Percentiles rank a stretch among this genome's conserved stretches.
phyloP scores from a whole-genome alignment of 1,140 invertebrate genomes.

The Rhagoletis pomonella region DNA sequence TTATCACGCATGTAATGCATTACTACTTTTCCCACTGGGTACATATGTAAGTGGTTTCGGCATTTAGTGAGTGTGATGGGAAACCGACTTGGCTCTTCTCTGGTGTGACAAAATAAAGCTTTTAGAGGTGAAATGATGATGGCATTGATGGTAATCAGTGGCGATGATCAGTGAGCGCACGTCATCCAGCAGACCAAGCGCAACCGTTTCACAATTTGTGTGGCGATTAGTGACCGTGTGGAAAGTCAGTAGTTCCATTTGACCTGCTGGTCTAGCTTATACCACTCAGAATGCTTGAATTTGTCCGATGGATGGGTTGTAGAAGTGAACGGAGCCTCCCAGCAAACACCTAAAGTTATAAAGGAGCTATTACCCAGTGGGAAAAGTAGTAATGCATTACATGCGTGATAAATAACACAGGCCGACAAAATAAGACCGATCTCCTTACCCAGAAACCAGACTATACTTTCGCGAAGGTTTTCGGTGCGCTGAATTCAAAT shows the following conservation, averaged over 20 bases:
- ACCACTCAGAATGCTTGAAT: background rate
- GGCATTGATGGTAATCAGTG: conserved; percentile 45
- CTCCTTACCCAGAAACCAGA: no score
- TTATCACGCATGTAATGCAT: no score
- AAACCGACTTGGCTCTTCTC: background rate
- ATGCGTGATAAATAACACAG: no score
- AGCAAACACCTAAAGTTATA: no score
- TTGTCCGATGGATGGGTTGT: background rate
- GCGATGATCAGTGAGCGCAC: conserved; percentile 18
- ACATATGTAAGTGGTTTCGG: background rate
- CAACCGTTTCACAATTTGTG: conserved; percentile 16
- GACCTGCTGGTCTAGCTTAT: conserved; percentile 25
- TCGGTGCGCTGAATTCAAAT: no score
- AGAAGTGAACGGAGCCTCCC: background rate
- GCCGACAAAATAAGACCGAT: no score
- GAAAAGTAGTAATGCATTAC: no score
- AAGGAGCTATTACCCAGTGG: no score
- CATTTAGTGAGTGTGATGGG: background rate
- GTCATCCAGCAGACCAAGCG: background rate
- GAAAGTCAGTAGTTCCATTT: conserved; percentile 54
- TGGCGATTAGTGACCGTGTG: conserved; percentile 39
- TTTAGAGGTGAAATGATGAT: conserved; percentile 16
- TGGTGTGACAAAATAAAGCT: conserved; percentile 24
- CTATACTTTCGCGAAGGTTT: no score
- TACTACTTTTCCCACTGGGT: background rate